Evolutionary conservation across 2,888 invertebrate species (phyloP).

Genomic region (Parascotia fuliginaria): DNA sequence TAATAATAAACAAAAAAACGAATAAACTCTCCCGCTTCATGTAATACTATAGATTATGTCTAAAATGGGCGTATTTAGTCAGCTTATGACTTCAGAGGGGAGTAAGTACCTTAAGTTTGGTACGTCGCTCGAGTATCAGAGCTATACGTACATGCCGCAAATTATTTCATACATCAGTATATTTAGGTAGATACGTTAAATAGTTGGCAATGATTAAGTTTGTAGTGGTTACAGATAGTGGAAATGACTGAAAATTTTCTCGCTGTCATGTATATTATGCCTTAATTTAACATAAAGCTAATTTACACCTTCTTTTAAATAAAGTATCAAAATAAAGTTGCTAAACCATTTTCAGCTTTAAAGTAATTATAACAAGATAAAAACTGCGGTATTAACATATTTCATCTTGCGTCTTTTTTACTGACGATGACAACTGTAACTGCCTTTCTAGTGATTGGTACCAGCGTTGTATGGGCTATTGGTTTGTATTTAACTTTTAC

Average conservation of each 20-base stretch:
- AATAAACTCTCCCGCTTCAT: background rate
- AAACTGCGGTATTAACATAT: too few species aligned
- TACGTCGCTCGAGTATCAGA: slow-evolving; percentile 27
- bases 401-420: too few species aligned
- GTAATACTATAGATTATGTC: background rate
- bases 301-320: too few species aligned
- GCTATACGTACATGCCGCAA: slow-evolving; percentile 11
- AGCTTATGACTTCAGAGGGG: slow-evolving; percentile 1
- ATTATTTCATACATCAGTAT: slow-evolving; percentile 28
- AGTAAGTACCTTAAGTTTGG: slow-evolving; percentile 26
- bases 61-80: slow-evolving; percentile 13
- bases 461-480: too few species aligned
- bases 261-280: background rate
- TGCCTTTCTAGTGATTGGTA: too few species aligned
- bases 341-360: too few species aligned
- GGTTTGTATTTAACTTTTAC: too few species aligned
- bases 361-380: too few species aligned
- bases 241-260: background rate
- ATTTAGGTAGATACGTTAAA: slow-evolving; percentile 13
- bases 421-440: too few species aligned
- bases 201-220: slow-evolving; percentile 23
- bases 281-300: too few species aligned
- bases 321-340: too few species aligned
- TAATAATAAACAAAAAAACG: too few species aligned
- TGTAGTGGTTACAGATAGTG: background rate